Conservation (phyloP, 2,113 vertebrate genomes). For the Cephalopterus ornatus region DNA sequence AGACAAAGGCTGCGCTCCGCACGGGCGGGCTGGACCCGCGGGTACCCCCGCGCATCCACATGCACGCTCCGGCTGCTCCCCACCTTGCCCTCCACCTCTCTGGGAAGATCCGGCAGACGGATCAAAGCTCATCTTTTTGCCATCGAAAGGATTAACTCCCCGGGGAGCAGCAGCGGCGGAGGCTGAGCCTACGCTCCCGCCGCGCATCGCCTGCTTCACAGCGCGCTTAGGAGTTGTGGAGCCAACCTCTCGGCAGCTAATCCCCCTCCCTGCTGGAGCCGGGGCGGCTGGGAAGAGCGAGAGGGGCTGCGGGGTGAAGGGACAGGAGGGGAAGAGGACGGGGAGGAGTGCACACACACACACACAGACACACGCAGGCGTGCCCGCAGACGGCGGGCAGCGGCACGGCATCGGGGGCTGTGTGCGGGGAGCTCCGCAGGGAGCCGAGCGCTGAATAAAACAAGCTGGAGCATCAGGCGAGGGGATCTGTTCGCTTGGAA, state of each 20-base stretch:
- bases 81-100: not conserved
- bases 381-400: not conserved
- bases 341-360: not conserved
- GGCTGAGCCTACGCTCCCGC: not conserved
- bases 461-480: not conserved
- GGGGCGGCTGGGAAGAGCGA: not conserved
- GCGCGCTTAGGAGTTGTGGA: not conserved
- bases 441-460: not conserved
- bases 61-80: not conserved
- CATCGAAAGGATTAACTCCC: slow-evolving; percentile 14
- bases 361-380: not conserved
- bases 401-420: not conserved
- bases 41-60: not conserved
- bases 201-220: not conserved
- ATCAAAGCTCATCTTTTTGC: not conserved
- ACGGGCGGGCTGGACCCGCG: not conserved
- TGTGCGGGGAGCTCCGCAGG: not conserved
- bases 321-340: not conserved
- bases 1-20: not conserved
- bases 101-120: not conserved
- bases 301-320: not conserved
- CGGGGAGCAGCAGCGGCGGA: not conserved
- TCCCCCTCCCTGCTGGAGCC: not conserved
- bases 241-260: not conserved
- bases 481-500: not conserved